A percentile compares a stretch with the other conserved stretches of the same genome.
phyloP scores from a whole-genome alignment of 2,888 invertebrate genomes.

The Balanococcus diminutus region DNA sequence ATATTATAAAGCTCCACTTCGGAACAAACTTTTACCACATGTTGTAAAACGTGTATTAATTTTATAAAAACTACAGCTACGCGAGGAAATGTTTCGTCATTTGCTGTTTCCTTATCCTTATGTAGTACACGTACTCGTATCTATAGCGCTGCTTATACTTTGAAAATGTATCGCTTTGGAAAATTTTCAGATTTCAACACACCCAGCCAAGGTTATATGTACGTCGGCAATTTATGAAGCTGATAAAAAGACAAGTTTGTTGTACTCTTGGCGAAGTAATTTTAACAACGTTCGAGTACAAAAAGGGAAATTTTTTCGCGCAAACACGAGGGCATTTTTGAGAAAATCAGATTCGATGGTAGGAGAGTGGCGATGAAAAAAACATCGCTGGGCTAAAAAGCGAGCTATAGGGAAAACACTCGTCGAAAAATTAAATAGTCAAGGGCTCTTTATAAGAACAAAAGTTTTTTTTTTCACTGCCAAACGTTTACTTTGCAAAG shows the following conservation, averaged over 20 bases:
- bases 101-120: neutral
- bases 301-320: neutral
- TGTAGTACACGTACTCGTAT: no score
- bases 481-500: neutral
- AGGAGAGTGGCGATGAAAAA: neutral
- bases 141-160: neutral
- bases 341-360: neutral
- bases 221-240: neutral
- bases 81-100: neutral
- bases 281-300: neutral
- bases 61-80: neutral
- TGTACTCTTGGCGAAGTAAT: neutral
- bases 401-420: conserved; percentile 29
- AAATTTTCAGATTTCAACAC: neutral
- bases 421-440: conserved; percentile 23
- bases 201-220: neutral
- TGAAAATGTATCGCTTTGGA: neutral
- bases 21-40: neutral
- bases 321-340: neutral
- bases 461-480: conserved; percentile 1
- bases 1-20: neutral
- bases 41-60: neutral
- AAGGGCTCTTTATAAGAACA: conserved; percentile 9
- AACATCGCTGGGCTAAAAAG: neutral
- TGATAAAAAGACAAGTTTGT: neutral